These are phyloP conservation scores for Trichonephila clavata DNA, from an alignment of 1,140 invertebrate species.

Conservation along the genomic window DNA sequence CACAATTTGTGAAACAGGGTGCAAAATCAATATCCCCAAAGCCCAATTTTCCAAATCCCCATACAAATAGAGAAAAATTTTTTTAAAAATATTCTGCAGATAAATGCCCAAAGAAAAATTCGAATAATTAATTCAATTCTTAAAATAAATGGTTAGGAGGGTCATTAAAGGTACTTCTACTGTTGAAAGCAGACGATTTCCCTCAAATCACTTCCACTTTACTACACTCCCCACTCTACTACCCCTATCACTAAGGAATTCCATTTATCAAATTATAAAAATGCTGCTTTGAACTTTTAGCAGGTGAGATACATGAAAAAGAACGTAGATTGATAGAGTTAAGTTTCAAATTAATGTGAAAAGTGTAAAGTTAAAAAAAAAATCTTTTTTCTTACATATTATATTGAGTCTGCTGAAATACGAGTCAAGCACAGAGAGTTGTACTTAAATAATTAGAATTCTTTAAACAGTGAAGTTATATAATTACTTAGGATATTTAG, in stretches of 20 bases:
- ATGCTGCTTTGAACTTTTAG: neutral
- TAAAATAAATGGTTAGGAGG: conserved; percentile 30
- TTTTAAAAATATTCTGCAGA: too few relatives aligned
- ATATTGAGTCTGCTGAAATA: neutral
- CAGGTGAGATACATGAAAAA: neutral
- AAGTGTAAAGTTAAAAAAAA: neutral
- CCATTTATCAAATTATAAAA: conserved; percentile 30
- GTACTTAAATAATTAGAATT: conserved; percentile 2
- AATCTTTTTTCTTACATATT: neutral
- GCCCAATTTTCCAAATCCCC: too few relatives aligned
- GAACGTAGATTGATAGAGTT: neutral
- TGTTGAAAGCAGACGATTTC: neutral
- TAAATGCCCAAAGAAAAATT: neutral
- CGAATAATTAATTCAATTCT: conserved; percentile 1
- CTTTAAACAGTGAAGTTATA: neutral
- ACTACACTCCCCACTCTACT: too few relatives aligned
- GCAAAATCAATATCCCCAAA: too few relatives aligned
- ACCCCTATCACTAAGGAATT: neutral
- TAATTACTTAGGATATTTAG: too few relatives aligned
- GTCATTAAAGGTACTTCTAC: neutral
- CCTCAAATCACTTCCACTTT: neutral
- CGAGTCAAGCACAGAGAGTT: neutral
- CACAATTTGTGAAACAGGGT: too few relatives aligned
- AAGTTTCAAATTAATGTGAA: neutral
- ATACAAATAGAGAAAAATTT: too few relatives aligned